Evolutionary conservation across 2,888 invertebrate genomes (phyloP).

Genomic region (Trichopria drosophilae): DNA sequence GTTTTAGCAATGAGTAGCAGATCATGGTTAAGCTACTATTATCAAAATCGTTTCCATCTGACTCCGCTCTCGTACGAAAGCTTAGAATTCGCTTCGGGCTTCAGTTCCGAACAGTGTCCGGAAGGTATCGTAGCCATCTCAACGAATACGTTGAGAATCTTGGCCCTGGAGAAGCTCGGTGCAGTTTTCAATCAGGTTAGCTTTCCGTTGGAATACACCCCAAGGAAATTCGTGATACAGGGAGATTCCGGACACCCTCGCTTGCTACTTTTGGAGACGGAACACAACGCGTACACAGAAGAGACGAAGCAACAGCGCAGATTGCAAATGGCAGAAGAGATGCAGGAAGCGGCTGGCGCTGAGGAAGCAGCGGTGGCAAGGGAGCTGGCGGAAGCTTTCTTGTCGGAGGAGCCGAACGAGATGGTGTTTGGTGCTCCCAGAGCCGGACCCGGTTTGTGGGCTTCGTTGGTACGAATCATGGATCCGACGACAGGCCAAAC

Average conservation of each 20-base stretch:
- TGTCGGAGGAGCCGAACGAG: constrained; percentile 93
- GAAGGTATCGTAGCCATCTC: constrained; percentile 99
- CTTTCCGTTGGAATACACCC: constrained; percentile 92
- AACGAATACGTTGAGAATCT: constrained; percentile 93
- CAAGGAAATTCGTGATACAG: constrained; percentile 91
- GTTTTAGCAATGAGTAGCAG: constrained; percentile 97
- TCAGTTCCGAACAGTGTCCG: constrained; percentile 96
- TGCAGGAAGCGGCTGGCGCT: constrained; percentile 95
- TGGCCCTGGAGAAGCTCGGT: constrained; percentile 96
- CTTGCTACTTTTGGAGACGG: constrained; percentile 92
- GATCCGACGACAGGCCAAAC: constrained; percentile 83
- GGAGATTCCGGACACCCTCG: constrained; percentile 85
- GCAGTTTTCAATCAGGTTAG: constrained; percentile 97
- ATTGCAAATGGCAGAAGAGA: constrained; percentile 97
- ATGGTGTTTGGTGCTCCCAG: constrained; percentile 93
- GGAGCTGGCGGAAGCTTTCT: constrained; percentile 96
- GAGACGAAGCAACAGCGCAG: constrained; percentile 91
- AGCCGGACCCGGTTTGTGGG: constrained; percentile 96
- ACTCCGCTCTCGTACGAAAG: constrained; percentile 96
- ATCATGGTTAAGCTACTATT: constrained; percentile 97
- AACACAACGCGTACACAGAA: constrained; percentile 98
- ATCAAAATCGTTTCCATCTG: constrained; percentile 93
- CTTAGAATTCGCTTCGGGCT: constrained; percentile 96
- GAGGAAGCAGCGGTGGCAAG: constrained; percentile 94
- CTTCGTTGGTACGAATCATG: constrained; percentile 83